These are phyloP conservation scores for Drosophila emarginata DNA, from an alignment of 2,888 invertebrate genomes.

Conservation along the genomic window DNA sequence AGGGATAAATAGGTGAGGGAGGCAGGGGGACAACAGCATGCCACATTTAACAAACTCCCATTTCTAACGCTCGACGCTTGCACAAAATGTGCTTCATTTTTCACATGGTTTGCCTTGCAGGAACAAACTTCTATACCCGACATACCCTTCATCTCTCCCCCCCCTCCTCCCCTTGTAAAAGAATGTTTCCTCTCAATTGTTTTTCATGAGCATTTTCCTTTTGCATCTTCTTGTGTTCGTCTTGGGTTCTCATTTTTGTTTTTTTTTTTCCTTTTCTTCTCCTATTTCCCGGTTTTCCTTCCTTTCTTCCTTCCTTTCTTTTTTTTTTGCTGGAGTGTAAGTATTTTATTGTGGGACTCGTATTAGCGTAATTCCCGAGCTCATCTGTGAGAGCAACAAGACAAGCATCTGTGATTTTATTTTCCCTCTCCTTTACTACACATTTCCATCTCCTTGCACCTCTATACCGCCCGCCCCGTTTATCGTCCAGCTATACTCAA, in stretches of 20 bases:
- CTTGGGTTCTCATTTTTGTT: neutral
- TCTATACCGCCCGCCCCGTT: neutral
- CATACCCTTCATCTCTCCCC: slow-evolving; percentile 10
- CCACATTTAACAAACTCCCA: slow-evolving; percentile 58
- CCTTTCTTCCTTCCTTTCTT: neutral
- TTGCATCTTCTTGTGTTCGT: neutral
- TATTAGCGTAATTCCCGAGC: slow-evolving; percentile 63
- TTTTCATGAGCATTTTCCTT: slow-evolving; percentile 26
- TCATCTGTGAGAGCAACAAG: slow-evolving; percentile 52
- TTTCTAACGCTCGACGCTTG: slow-evolving; percentile 22
- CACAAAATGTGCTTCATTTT: slow-evolving; percentile 54
- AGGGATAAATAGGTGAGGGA: neutral
- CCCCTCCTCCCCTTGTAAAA: neutral
- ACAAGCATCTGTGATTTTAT: slow-evolving; percentile 6
- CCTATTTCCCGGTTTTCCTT: neutral
- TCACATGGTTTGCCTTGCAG: slow-evolving; percentile 48
- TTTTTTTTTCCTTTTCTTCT: slow-evolving; percentile 1
- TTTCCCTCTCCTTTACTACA: slow-evolving; percentile 18
- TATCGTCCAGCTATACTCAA: slow-evolving; percentile 1
- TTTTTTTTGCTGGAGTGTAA: slow-evolving; percentile 9
- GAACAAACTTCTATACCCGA: neutral
- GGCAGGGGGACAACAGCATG: slow-evolving; percentile 39
- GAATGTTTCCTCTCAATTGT: slow-evolving; percentile 52
- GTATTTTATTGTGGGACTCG: slow-evolving; percentile 55
- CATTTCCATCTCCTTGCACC: neutral